Evolutionary conservation across 2,797 vertebrate species (phyloP).

Genomic region (Silurus aristotelis): DNA sequence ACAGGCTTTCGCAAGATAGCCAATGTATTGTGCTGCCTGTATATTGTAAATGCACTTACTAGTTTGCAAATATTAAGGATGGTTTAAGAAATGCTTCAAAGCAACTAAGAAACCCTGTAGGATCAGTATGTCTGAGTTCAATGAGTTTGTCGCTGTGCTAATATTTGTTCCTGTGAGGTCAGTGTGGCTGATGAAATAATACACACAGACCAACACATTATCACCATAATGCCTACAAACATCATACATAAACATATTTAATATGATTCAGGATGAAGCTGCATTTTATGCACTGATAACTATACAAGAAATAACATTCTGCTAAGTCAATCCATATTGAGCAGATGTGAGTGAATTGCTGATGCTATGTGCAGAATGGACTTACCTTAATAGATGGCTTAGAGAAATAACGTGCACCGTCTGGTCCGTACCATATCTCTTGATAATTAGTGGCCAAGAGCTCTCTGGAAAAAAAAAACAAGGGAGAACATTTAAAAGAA

Average conservation of each 20-base stretch:
- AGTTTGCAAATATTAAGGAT: too few relatives aligned
- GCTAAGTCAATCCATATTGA: not conserved
- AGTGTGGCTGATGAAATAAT: not conserved
- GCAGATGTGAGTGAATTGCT: not conserved
- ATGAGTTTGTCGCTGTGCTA: not conserved
- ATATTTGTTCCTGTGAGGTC: not conserved
- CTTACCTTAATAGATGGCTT: constrained; percentile 78
- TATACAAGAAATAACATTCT: not conserved
- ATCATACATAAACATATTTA: not conserved
- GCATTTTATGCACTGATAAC: not conserved
- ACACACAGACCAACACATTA: not conserved
- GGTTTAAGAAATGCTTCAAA: too few relatives aligned
- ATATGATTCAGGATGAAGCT: not conserved
- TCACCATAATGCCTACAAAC: not conserved
- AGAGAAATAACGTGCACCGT: constrained; percentile 74
- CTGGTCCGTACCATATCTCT: constrained; percentile 84
- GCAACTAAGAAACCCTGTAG: too few relatives aligned
- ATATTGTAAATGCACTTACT: too few relatives aligned
- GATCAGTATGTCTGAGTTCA: not conserved
- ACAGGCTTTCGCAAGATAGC: too few relatives aligned
- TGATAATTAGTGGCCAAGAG: constrained; percentile 88
- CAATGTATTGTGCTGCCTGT: too few relatives aligned
- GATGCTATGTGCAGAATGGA: constrained; percentile 42
- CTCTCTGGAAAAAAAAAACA: constrained; percentile 70
- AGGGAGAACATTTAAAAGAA: constrained; percentile 21